Evolutionary conservation across 2,113 vertebrate species (phyloP), one percentile per base, ranked within the genome.

Genomic region (Greenwoodochromis staneri): DNA sequence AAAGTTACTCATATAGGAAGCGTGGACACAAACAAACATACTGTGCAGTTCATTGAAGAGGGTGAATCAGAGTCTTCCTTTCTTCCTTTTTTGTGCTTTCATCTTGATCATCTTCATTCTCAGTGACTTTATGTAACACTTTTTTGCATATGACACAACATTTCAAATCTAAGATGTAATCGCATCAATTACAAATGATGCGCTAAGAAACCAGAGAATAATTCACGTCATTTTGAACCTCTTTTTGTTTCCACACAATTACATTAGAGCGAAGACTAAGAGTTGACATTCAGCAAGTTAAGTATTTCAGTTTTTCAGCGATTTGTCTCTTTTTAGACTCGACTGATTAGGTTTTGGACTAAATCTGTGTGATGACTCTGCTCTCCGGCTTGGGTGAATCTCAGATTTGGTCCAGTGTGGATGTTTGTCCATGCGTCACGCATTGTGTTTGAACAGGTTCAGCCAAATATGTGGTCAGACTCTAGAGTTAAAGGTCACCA

Each of bases 371-470:
- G 31, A 80, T 42, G 42, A 82, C 81, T 57, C 21, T 19, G 51
- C 69, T 76, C 16, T 76, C 54, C 6, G 42, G 51, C 71, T 51
- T 47, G 7, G 55, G 49, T 38, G 47, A 78, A 9, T 11, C 5
- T 47, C 80, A 86, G 16, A 80, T 84, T 66, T 63, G 54, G 31
- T 57, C 84, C 66, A 54, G 4, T 24, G 54, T 80, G 63, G 29
- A 73, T 92, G 88, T 91, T 90, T 93, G 84, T 82, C 55, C 42
- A 17, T 61, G 85, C 34, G 29, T 84, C 51, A 40, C 27, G 66
- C 51, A 5, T 14, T 19, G 61, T 91, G 86, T 93, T 93, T 92
- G 78, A 90, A 93, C 86, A 94, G 81, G 85, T 83, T 89, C 69
- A 29, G 5, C 19, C 78, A 90, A 91, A 88, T 89, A 89, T 83